These are phyloP conservation scores for Limnephilus marmoratus DNA, from an alignment of 2,888 invertebrate species.

Conservation along the genomic window DNA sequence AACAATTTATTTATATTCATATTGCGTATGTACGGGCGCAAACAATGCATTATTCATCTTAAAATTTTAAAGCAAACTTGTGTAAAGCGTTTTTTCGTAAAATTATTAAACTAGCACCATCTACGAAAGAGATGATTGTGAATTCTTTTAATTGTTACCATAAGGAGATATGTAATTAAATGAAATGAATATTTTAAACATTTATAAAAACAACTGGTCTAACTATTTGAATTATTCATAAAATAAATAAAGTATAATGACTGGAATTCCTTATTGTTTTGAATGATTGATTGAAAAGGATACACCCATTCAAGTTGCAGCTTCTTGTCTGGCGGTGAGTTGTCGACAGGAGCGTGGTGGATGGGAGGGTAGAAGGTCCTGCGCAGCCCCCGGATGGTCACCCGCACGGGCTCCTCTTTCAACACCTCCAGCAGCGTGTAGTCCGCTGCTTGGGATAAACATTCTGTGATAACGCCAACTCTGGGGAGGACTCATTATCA, in stretches of 20 bases:
- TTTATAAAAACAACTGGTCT: neutral
- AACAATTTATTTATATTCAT: no score
- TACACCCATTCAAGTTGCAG: conserved; percentile 96
- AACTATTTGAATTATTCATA: neutral
- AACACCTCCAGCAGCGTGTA: conserved; percentile 90
- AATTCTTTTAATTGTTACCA: no score
- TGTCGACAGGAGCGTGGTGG: conserved; percentile 90
- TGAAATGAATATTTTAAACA: no score
- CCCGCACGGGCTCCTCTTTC: conserved; percentile 90
- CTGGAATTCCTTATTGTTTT: neutral
- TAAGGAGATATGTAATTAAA: no score
- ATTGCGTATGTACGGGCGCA: no score
- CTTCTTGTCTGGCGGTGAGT: conserved; percentile 91
- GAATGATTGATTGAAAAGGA: conserved; percentile 73
- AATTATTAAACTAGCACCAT: no score
- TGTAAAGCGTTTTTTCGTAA: no score
- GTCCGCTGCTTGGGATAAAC: conserved; percentile 73
- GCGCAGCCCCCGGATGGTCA: conserved; percentile 88
- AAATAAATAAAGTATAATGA: neutral
- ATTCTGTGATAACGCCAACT: neutral
- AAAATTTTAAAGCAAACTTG: no score
- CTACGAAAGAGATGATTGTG: no score
- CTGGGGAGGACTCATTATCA: no score
- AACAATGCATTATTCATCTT: no score
- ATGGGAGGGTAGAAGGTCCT: conserved; percentile 92